A percentile compares a stretch with the other conserved stretches of the same genome.
These are phyloP conservation scores for Drosophila arawakana DNA, from an alignment of 1,140 invertebrate genomes.

Conservation along the genomic window DNA sequence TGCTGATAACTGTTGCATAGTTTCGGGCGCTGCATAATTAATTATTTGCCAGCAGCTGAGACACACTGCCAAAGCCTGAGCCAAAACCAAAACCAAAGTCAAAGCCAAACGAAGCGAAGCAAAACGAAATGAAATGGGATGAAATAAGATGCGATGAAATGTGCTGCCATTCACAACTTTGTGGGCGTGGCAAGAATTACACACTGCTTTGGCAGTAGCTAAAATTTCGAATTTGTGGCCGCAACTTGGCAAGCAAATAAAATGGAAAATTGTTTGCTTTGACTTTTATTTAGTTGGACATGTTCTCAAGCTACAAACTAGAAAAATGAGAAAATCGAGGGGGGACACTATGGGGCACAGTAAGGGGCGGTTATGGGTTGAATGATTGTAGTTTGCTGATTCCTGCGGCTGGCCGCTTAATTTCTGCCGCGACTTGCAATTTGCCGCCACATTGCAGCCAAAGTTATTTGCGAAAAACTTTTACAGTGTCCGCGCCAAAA, in stretches of 20 bases:
- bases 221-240: constrained; percentile 62
- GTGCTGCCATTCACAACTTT: constrained; percentile 15
- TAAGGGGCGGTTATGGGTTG: too few species aligned
- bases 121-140: constrained; percentile 40
- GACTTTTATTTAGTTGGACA: constrained; percentile 70
- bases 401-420: constrained; percentile 68
- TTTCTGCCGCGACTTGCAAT: constrained; percentile 74
- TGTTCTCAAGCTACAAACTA: constrained; percentile 27
- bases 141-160: constrained; percentile 40
- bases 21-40: constrained; percentile 72
- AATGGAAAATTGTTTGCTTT: constrained; percentile 69
- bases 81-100: constrained; percentile 15
- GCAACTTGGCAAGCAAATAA: constrained; percentile 60
- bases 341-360: too few species aligned
- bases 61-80: constrained; percentile 1
- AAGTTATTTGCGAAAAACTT: constrained; percentile 40
- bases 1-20: constrained; percentile 75
- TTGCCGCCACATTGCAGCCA: constrained; percentile 76
- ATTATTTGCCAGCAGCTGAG: constrained; percentile 62
- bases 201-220: not conserved
- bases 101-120: constrained; percentile 39
- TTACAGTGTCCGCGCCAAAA: constrained; percentile 18
- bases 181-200: not conserved
- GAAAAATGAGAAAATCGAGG: too few species aligned
- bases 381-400: constrained; percentile 7